Evolutionary conservation across 2,888 invertebrate genomes (phyloP).

Genomic region (Pterostichus madidus): DNA sequence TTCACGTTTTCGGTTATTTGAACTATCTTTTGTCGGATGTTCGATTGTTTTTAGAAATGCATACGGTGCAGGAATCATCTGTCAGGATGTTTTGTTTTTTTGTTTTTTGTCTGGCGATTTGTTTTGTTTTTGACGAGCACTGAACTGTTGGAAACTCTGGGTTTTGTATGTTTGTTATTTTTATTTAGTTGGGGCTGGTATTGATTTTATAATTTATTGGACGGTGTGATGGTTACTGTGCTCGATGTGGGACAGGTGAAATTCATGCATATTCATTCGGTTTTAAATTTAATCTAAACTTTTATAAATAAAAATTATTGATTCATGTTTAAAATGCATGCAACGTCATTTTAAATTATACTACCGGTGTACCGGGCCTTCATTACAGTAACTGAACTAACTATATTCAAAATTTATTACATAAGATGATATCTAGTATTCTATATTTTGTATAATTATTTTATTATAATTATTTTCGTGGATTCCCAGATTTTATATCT

Average conservation of each 20-base stretch:
- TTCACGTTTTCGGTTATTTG: constrained; percentile 24
- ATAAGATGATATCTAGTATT: too few species aligned
- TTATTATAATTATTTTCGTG: too few species aligned
- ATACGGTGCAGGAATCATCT: constrained; percentile 17
- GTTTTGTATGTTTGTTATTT: constrained; percentile 1
- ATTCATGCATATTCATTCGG: constrained; percentile 21
- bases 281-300: not conserved
- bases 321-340: too few species aligned
- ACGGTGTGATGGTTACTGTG: not conserved
- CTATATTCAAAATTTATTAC: too few species aligned
- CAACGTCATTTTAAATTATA: too few species aligned
- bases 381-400: too few species aligned
- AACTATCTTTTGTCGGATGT: constrained; percentile 55
- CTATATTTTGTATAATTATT: too few species aligned
- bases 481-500: too few species aligned
- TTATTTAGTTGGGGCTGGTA: constrained; percentile 19
- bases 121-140: constrained; percentile 19
- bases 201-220: constrained; percentile 54
- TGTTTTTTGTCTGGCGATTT: constrained; percentile 43
- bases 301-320: not conserved
- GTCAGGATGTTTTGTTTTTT: constrained; percentile 40
- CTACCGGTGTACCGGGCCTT: too few species aligned
- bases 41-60: constrained; percentile 60
- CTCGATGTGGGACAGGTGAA: constrained; percentile 22
- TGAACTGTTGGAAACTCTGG: too few species aligned